Evolutionary conservation across 2,888 invertebrate species (phyloP).

Genomic region (Diplazon laetatorius): DNA sequence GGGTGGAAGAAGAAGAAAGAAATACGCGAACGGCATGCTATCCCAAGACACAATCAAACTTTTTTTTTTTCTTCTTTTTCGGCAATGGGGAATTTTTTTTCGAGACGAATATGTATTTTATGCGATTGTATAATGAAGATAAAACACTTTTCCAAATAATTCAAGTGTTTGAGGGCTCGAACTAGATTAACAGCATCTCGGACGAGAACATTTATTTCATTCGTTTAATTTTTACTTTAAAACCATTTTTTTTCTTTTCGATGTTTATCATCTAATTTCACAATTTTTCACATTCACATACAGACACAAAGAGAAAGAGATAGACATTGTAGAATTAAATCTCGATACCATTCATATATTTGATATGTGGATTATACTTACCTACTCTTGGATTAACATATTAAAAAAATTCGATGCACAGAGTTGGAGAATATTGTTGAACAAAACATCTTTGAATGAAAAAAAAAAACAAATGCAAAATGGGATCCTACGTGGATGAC

Average conservation of each 20-base stretch:
- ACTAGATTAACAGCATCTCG: too few species aligned
- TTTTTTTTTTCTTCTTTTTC: too few species aligned
- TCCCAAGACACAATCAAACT: not conserved
- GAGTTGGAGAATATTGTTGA: conserved; percentile 34
- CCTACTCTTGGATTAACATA: conserved; percentile 59
- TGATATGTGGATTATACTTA: conserved; percentile 70
- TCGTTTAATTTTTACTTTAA: too few species aligned
- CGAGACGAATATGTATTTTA: too few species aligned
- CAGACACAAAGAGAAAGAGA: conserved; percentile 3
- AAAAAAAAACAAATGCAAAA: not conserved
- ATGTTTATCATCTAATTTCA: not conserved
- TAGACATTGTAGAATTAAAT: conserved; percentile 27
- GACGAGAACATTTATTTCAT: too few species aligned
- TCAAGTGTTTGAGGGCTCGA: too few species aligned
- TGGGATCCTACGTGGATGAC: conserved; percentile 12
- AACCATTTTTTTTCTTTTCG: not conserved
- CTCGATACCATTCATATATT: conserved; percentile 50
- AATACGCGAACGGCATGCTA: conserved; percentile 51
- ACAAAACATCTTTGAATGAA: too few species aligned
- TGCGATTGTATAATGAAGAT: too few species aligned
- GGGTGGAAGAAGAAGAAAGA: too few species aligned
- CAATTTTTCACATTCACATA: conserved; percentile 10
- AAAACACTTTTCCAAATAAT: too few species aligned
- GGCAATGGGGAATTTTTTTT: too few species aligned
- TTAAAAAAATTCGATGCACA: conserved; percentile 60